Base-by-base conservation (phyloP, 2,797 vertebrate species). In the Spondyliosoma cantharus region DNA sequence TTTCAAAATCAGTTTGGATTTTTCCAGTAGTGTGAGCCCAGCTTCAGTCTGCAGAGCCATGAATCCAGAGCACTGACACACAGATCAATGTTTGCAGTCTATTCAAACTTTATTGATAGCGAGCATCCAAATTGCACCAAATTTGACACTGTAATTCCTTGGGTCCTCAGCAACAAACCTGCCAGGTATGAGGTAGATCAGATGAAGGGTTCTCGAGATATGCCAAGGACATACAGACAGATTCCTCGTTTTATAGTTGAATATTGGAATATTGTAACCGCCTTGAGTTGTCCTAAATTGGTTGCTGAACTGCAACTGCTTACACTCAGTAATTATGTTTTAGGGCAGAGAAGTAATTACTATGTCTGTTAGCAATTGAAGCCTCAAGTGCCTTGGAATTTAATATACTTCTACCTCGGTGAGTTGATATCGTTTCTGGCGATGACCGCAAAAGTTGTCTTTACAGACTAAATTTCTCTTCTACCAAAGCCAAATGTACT, bases 401-500 rank as follows among this genome's bases (percentile, higher is more conserved):
- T 65, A 76, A 82, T 85, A 75, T 67, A 58, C 48, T 65, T 69
- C 52, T 52, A 73, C 74, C 53, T 86, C 65, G 75, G 67, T 82
- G 77, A 74, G 78, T 78, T 71, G 54, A 75, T 82, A 76, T 29
- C 52, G 43, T 76, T 75, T 79, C 72, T 86, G 80, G 87, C 63
- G 5, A 43, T 69, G 32, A 80, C 59, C 71, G 81, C 25, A 70
- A 71, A 77, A 73, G 5, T 74, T 62, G 75, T 82, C 80, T 75
- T 77, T 66, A 59, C 63, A 79, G 54, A 83, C 62, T 82, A 80
- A 46, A 85, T 82, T 88, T 83, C 32, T 65, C 74, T 75, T 72
- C 56, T 43, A 43, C 61, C 42, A 29, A 81, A 82, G 80, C 80
- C 80, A 85, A 73, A 79, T 43, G 58, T n/a, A 67, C 43, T 78